Evolutionary conservation across 1,140 invertebrate species (phyloP), one percentile per base, ranked within the genome.

Genomic region (Scaptomyza montana): DNA sequence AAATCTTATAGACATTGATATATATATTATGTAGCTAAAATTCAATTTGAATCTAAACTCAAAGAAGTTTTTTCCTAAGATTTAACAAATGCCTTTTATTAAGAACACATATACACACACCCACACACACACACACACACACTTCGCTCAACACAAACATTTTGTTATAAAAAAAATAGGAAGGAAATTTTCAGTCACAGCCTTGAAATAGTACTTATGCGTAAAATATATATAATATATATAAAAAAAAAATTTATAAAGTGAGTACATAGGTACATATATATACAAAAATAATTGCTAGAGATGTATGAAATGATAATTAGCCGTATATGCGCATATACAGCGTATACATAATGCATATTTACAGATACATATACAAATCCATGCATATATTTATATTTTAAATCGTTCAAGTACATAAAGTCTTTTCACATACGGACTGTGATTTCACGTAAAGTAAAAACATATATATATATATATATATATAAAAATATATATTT

Each of bases 371-470:
- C 28, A 78, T 71, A 77, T 54, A 78, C 33, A 70, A 45, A 79
- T 30, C 60, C 47, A 69, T 57, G 39, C 41, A 60, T 30, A 59
- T 12, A 69, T 43, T 62, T 46, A 61, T 62, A 56, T 66, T 70
- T 77, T 77, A 80, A 79, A 89, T 69, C 82, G 89, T 89, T 80
- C 79, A 75, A 85, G 80, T 89, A 81, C 80, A 84, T 84, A 84
- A 89, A 89, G 85, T 89, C 87, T 91, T 89, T 91, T 91, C 90
- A 91, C 90, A 91, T 91, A 91, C 90, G 90, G 90, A 91, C 90
- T 91, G 90, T 91, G 90, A 91, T 91, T 91, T 91, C 85, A 77
- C 69, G 72, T 81, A 77, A 79, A 80, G 66, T 78, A 68, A 68
- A 78, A 71, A 76, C 62, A 62, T 50, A 75, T 55, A 73, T 54